These are phyloP conservation scores for Lordiphosa andalusiaca DNA, from an alignment of 2,888 invertebrate species.

Conservation along the genomic window DNA sequence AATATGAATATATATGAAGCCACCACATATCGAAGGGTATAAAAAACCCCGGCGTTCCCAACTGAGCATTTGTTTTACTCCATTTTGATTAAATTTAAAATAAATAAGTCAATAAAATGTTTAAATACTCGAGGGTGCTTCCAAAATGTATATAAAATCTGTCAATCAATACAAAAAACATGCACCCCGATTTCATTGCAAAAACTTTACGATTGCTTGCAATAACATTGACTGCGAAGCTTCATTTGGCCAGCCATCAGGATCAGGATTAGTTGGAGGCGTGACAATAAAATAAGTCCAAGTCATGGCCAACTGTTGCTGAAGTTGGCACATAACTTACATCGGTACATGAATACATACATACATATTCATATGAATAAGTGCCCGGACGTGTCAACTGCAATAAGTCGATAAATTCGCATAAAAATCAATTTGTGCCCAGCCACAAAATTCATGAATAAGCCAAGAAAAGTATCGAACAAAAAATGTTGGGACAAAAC, in stretches of 20 bases:
- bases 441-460: constrained; percentile 22
- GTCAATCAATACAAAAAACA: constrained; percentile 4
- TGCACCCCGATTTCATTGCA: neutral
- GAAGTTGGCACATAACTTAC: neutral
- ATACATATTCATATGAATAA: neutral
- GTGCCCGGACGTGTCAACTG: constrained; percentile 31
- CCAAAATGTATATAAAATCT: too few relatives aligned
- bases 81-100: neutral
- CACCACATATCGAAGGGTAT: too few relatives aligned
- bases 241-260: neutral
- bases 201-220: constrained; percentile 4
- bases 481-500: constrained; percentile 26
- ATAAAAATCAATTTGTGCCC: constrained; percentile 31
- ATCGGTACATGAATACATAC: neutral
- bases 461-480: constrained; percentile 17
- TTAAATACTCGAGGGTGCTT: constrained; percentile 4
- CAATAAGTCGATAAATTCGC: constrained; percentile 38
- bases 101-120: constrained; percentile 8
- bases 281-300: too few relatives aligned
- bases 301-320: constrained; percentile 23
- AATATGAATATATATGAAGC: too few relatives aligned
- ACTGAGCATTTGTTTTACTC: neutral
- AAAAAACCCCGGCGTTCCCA: too few relatives aligned
- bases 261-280: neutral
- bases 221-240: constrained; percentile 2